A percentile compares a stretch with the other conserved stretches of the same genome.
These are phyloP conservation scores for Paraescarpia echinospica DNA, from an alignment of 1,140 invertebrate genomes.

Conservation along the genomic window DNA sequence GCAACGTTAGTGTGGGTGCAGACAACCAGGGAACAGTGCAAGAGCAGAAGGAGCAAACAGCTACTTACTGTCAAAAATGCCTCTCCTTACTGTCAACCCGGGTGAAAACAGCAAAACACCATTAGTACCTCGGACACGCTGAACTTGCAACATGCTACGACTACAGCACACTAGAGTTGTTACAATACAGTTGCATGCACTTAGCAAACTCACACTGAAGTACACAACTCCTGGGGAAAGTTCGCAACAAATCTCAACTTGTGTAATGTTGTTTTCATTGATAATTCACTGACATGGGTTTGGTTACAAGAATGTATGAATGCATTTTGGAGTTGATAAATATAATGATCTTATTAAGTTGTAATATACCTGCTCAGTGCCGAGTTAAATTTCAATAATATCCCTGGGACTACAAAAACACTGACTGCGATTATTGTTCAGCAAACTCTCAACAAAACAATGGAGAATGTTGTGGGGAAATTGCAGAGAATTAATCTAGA, in stretches of 20 bases:
- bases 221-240: background rate
- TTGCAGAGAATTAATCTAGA: background rate
- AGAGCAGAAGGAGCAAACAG: background rate
- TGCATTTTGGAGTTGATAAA: background rate
- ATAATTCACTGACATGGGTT: background rate
- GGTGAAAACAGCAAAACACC: background rate
- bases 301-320: background rate
- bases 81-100: background rate
- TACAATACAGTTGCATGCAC: background rate
- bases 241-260: background rate
- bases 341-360: background rate
- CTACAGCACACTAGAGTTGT: background rate
- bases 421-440: background rate
- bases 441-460: background rate
- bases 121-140: background rate
- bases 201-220: background rate
- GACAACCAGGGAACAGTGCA: background rate
- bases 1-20: background rate
- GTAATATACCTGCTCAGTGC: too few species aligned
- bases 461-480: too few species aligned
- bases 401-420: background rate
- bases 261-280: background rate
- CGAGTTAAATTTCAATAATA: background rate
- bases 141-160: background rate
- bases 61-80: background rate